Evolutionary conservation across 2,888 invertebrate genomes (phyloP), one percentile per base, ranked within the genome.

Genomic region (Oxystoma pomonae): DNA sequence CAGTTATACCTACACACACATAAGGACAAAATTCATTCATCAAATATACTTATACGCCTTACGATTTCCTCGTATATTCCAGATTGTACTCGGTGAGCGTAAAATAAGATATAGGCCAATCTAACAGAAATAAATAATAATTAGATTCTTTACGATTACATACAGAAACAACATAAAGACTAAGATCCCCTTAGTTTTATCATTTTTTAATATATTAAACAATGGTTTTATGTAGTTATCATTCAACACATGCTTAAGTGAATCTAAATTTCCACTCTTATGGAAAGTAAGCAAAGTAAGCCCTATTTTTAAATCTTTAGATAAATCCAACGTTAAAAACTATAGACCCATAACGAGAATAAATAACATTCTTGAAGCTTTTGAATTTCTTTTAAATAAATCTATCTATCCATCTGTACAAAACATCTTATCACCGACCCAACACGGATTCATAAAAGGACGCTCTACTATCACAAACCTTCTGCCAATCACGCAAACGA

Each of bases 381-480:
- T 35, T 35, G 3, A 35, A 35, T 3, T 35, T 12, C 35, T 7
- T 3, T 35, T 35, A 35, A 3, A 35, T 12, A 35, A 35, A 35
- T 35, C 35, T 12, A 35, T 35, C 3, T 35, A 7, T 35, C 35
- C 35, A 12, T 35, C 35, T 35, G 12, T 35, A 35, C 35, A 35
- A 35, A 3, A 35, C 12, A 35, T 12, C 35, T 35, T 35, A 35
- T 35, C 57, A 56, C 7, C 56, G 1, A 16, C 50, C 53, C 55
- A 64, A 58, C 53, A 61, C 20, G 61, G 58, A 0, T 61, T 57
- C 21, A 52, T 64, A n/a, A 55, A 51, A 61, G 20, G 49, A 53
- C 16, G 57, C 18, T 64, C 60, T 49, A 60, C 61, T 18, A 22
- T 52, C 9, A 55, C 57, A 12, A 57, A 64, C 57, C 55, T 61